Percentiles rank a stretch among this genome's conserved stretches.
Evolutionary conservation across 1,140 invertebrate genomes (phyloP).

Genomic region (Macrotrachela quadricornifera): DNA sequence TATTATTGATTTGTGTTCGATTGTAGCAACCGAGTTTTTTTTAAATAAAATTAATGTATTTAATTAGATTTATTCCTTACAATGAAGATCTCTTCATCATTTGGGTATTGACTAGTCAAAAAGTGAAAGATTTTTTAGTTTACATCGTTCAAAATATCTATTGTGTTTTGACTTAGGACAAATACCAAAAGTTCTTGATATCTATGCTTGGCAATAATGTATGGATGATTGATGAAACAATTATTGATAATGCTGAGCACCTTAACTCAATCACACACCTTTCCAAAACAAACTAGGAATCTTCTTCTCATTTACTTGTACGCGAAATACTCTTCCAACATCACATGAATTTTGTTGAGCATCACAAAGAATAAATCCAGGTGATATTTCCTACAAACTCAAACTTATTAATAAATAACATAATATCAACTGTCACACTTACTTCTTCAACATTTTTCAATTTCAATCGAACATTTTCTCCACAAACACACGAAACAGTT

Average conservation of each 20-base stretch:
- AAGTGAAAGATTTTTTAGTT: too few species aligned
- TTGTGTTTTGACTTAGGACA: too few species aligned
- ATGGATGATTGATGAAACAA: too few species aligned
- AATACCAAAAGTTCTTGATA: too few species aligned
- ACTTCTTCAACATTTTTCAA: conserved; percentile 95
- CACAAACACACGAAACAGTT: conserved; percentile 21
- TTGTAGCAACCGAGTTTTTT: conserved; percentile 58
- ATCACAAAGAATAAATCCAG: conserved; percentile 92
- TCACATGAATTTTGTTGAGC: conserved; percentile 62
- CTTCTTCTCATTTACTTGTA: conserved; percentile 44
- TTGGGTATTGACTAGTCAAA: too few species aligned
- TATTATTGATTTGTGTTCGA: conserved; percentile 98
- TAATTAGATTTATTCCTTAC: too few species aligned
- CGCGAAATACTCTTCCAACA: conserved; percentile 83
- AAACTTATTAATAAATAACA: conserved; percentile 3
- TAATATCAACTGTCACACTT: conserved; percentile 22
- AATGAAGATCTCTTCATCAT: too few species aligned
- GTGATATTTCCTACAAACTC: conserved; percentile 53
- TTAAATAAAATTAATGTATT: not conserved
- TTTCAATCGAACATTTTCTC: conserved; percentile 97
- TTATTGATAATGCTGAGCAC: too few species aligned
- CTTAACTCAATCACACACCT: too few species aligned
- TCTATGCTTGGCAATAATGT: too few species aligned
- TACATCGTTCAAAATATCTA: too few species aligned
- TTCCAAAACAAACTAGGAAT: too few species aligned